These are phyloP conservation scores for Tichodroma muraria DNA, from an alignment of 2,113 vertebrate species.

Conservation along the genomic window DNA sequence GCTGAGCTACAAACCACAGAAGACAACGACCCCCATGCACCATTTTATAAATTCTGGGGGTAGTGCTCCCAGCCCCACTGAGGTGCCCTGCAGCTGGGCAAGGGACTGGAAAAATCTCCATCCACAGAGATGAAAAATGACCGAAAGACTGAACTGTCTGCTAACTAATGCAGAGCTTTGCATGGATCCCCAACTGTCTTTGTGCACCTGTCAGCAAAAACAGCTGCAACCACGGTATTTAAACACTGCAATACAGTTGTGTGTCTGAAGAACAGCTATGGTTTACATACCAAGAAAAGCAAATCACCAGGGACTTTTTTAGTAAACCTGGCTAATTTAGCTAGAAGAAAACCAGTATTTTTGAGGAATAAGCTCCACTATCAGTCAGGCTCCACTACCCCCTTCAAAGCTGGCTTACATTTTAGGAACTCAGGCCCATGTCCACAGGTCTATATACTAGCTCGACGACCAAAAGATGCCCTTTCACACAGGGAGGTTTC, in stretches of 20 bases:
- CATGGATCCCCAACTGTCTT: background rate
- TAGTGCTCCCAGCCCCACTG: background rate
- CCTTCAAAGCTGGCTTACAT: background rate
- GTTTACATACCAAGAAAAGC: background rate
- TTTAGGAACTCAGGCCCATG: background rate
- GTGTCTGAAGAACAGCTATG: background rate
- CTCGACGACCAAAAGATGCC: background rate
- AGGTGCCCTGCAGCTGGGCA: background rate
- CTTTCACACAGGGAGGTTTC: background rate
- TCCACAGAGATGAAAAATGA: constrained; percentile 9
- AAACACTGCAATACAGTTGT: background rate
- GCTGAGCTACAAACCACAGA: background rate
- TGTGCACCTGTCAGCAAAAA: constrained; percentile 25
- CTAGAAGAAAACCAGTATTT: background rate
- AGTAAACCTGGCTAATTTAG: background rate
- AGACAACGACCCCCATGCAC: background rate
- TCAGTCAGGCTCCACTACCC: background rate
- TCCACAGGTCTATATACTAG: background rate
- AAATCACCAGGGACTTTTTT: background rate
- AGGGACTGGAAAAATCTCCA: background rate
- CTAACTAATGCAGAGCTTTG: background rate
- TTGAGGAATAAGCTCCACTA: background rate
- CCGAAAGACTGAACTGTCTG: background rate
- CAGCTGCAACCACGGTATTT: constrained; percentile 18
- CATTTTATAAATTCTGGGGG: background rate